Evolutionary conservation across 1,140 invertebrate species (phyloP), one percentile per base, ranked within the genome.

Genomic region (Zaprionus lachaisei): DNA sequence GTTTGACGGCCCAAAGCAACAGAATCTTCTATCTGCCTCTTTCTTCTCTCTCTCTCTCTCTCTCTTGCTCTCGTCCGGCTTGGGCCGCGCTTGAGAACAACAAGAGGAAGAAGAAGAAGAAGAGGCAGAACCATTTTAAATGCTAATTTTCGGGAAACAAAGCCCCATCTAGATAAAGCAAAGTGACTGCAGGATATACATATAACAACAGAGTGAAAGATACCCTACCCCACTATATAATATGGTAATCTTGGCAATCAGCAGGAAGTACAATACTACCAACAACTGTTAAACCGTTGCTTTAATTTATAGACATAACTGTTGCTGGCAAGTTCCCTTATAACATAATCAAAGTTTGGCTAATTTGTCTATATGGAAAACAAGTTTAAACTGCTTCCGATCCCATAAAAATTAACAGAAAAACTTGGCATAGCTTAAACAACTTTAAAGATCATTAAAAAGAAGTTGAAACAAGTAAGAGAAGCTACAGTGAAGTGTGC

Each of bases 51-150:
- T 7, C 9, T 24, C 31, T 4, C 31, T 2, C 9, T 56, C 56
- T 55, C 56, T 79, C 86, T 79, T 90, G 63, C 56, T 55, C 56
- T 79, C 86, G 81, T 90, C 85, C 85, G 86, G 85, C 81, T 90
- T 90, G 80, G 68, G 24, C 24, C 4, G 4, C 24, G 66, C 64
- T 9, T 37, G 20, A 51, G 20, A 51, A 51, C 47, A 51, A 51
- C 47, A 24, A 51, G 12, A 11, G 14, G 31, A 51, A 31, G 20
- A 34, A 62, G 41, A 70, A 44, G 37, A 56, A 51, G 20, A 2
- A 5, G 5, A 2, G 22, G 11, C 20, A 51, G 20, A 24, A 20
- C 47, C 47, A 51, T 51, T 51, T 51, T 67, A 44, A 57, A 31
- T 38, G 34, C 63, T 55, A 51, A 51, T 51, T 51, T 51, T 51